Conservation (phyloP, 2,888 invertebrate genomes). For the Drosophila differens region DNA sequence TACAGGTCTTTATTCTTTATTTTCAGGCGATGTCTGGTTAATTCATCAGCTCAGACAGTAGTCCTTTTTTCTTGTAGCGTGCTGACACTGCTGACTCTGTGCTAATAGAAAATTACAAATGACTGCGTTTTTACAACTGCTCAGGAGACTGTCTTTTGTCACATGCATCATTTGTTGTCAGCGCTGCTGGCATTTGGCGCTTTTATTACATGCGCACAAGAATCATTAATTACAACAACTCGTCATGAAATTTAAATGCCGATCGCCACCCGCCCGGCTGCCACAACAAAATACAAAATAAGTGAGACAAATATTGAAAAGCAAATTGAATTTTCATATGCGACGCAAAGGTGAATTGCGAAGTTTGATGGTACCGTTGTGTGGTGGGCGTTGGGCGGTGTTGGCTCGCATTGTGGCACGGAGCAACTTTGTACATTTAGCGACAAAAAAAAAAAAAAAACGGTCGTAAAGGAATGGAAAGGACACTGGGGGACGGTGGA, state of each 20-base stretch:
- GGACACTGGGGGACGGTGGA: constrained; percentile 4
- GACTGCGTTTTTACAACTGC: constrained; percentile 39
- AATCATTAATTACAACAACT: constrained; percentile 80
- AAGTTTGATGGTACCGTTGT: constrained; percentile 12
- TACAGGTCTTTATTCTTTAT: background rate
- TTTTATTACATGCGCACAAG: constrained; percentile 74
- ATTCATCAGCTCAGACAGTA: constrained; percentile 6
- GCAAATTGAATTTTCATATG: constrained; percentile 79
- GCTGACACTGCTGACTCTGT: constrained; percentile 13
- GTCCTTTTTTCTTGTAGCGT: constrained; percentile 2
- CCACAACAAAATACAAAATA: constrained; percentile 54
- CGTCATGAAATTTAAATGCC: constrained; percentile 77
- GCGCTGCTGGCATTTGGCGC: constrained; percentile 40
- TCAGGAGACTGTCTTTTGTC: constrained; percentile 24
- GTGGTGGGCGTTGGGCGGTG: background rate
- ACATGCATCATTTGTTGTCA: constrained; percentile 17
- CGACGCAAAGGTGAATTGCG: constrained; percentile 57
- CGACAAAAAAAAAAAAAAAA: constrained; percentile 11
- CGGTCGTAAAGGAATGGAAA: background rate
- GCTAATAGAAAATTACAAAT: constrained; percentile 50
- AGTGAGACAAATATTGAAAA: constrained; percentile 75
- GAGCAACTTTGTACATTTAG: constrained; percentile 55
- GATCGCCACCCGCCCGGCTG: constrained; percentile 19
- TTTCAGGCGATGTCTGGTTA: background rate
- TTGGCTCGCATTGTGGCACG: constrained; percentile 16